Conservation (phyloP, 2,888 invertebrate genomes). For the Zhengitettix transpicula region DNA sequence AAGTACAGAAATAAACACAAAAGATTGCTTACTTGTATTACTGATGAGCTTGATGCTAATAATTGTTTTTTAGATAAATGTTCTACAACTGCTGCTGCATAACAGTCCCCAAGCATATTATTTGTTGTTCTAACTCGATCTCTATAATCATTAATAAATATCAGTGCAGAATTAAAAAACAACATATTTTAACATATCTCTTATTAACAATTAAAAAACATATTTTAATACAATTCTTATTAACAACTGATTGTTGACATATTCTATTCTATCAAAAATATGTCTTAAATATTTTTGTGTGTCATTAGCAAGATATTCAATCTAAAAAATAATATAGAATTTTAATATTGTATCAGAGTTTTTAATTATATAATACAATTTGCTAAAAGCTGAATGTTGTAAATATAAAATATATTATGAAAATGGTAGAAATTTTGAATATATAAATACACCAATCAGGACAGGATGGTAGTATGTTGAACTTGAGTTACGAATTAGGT, state of each 20-base stretch:
- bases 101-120: slow-evolving; percentile 77
- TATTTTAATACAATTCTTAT: background rate
- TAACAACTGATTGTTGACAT: background rate
- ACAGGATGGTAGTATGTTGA: too few species aligned
- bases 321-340: too few species aligned
- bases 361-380: too few species aligned
- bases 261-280: background rate
- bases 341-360: too few species aligned
- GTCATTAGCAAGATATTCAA: too few species aligned
- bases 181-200: background rate
- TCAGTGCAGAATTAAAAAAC: background rate
- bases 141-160: slow-evolving; percentile 33
- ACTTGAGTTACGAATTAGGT: too few species aligned
- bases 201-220: background rate
- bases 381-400: too few species aligned
- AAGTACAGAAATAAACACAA: too few species aligned
- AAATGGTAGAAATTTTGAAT: too few species aligned
- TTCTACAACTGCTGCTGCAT: slow-evolving; percentile 72
- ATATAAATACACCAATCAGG: too few species aligned
- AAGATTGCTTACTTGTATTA: background rate
- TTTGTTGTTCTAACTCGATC: slow-evolving; percentile 76
- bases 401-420: too few species aligned
- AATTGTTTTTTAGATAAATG: slow-evolving; percentile 66
- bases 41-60: slow-evolving; percentile 33
- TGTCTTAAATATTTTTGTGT: too few species aligned